Evolutionary conservation across 1,140 invertebrate species (phyloP).

Genomic region (Fopius arisanus): DNA sequence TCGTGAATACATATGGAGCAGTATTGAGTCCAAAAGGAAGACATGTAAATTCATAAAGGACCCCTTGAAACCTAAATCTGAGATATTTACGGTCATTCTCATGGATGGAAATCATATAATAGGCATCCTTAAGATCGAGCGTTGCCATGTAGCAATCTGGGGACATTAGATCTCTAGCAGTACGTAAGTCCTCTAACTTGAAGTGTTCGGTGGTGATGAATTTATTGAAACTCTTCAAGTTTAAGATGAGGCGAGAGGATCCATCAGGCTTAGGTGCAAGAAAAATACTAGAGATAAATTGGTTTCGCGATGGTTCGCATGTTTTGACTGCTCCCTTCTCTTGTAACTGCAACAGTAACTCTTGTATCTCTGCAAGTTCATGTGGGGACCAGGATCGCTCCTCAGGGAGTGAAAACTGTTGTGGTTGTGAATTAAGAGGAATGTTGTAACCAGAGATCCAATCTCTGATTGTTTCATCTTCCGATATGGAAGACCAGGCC

Average conservation of each 20-base stretch:
- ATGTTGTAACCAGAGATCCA: neutral
- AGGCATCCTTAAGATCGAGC: conserved; percentile 26
- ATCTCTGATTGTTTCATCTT: neutral
- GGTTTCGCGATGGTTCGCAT: neutral
- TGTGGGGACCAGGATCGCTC: neutral
- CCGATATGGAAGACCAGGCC: neutral
- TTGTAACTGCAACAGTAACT: neutral
- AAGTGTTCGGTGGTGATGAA: conserved; percentile 1
- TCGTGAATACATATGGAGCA: conserved; percentile 40
- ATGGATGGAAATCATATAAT: conserved; percentile 12
- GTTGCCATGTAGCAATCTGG: conserved; percentile 11
- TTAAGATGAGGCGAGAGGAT: neutral
- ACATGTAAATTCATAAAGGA: conserved; percentile 21
- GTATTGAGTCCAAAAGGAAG: conserved; percentile 26
- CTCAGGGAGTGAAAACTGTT: neutral
- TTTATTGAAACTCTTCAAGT: neutral
- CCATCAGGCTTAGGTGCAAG: neutral
- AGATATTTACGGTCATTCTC: conserved; percentile 15
- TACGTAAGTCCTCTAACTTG: conserved; percentile 24
- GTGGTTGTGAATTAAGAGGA: neutral
- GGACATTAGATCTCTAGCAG: neutral
- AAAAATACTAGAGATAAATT: neutral
- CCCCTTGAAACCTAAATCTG: conserved; percentile 12
- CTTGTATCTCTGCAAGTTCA: neutral
- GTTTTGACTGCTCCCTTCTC: neutral